A percentile compares a stretch with the other conserved stretches of the same genome.
phyloP scores from a whole-genome alignment of 2,113 vertebrate genomes.

The Bufo bufo region DNA sequence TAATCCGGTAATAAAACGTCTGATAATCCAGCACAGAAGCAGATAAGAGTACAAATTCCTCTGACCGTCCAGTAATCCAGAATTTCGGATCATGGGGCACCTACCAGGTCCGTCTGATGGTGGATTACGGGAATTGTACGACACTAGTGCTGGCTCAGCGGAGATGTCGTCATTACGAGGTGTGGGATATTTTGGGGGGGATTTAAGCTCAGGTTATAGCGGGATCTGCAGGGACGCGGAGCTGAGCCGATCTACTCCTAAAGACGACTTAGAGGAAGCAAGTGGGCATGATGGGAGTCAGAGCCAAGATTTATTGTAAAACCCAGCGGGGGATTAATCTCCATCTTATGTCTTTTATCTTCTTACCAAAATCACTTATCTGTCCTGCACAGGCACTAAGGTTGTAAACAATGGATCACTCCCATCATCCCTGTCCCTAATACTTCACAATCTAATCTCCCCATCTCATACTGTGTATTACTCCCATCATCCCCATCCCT shows the following conservation, averaged over 20 bases:
- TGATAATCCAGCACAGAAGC: no score
- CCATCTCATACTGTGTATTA: no score
- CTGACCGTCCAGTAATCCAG: not conserved
- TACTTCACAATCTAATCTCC: no score
- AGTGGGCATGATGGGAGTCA: not conserved
- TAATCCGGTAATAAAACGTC: no score
- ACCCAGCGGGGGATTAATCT: constrained; percentile 16
- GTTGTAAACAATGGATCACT: not conserved
- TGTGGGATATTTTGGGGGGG: not conserved
- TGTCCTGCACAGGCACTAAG: not conserved
- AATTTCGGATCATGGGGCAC: not conserved
- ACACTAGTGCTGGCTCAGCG: not conserved
- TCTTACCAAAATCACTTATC: not conserved
- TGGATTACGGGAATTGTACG: not conserved
- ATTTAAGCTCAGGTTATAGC: not conserved
- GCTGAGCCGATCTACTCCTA: not conserved
- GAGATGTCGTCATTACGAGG: not conserved
- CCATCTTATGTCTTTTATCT: constrained; percentile 1
- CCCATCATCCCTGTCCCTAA: no score
- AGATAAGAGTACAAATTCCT: no score
- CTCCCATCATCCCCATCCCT: no score
- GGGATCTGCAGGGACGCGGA: not conserved
- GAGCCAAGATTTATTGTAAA: not conserved
- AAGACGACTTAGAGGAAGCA: not conserved
- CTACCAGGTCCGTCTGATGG: no score